These are phyloP conservation scores for Catocala sponsa DNA, from an alignment of 2,888 invertebrate species.

Conservation along the genomic window DNA sequence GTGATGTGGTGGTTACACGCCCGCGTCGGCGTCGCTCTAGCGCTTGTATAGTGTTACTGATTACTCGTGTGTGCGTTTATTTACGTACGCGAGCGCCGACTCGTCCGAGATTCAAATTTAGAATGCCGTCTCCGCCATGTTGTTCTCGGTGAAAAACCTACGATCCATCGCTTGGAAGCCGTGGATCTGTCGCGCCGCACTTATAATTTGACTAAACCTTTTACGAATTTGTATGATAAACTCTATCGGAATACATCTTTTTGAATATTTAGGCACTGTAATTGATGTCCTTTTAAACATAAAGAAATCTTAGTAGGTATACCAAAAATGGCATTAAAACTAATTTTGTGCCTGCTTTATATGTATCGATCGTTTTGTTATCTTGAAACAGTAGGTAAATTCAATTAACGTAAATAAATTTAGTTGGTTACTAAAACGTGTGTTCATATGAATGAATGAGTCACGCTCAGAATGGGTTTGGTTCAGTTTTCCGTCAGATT, in stretches of 20 bases:
- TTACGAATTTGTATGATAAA: slow-evolving; percentile 2
- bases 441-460: slow-evolving; percentile 83
- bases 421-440: slow-evolving; percentile 65
- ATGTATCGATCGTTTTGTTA: slow-evolving; percentile 24
- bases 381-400: slow-evolving; percentile 46
- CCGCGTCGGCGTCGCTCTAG: slow-evolving; percentile 71
- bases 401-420: slow-evolving; percentile 55
- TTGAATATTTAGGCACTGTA: neutral
- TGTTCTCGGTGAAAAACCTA: slow-evolving; percentile 86
- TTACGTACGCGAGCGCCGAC: slow-evolving; percentile 88
- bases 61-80: slow-evolving; percentile 87
- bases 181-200: slow-evolving; percentile 69
- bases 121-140: slow-evolving; percentile 88
- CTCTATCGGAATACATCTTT: neutral
- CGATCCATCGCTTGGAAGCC: slow-evolving; percentile 76
- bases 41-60: slow-evolving; percentile 85
- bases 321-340: neutral
- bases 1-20: slow-evolving; percentile 66
- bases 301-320: no score
- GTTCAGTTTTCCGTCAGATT: slow-evolving; percentile 74
- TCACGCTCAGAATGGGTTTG: slow-evolving; percentile 78
- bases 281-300: no score
- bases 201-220: slow-evolving; percentile 40
- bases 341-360: neutral
- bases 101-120: slow-evolving; percentile 88